Evolutionary conservation across 1,140 invertebrate species (phyloP), one percentile per base, ranked within the genome.

Genomic region (Coelopa frigida): DNA sequence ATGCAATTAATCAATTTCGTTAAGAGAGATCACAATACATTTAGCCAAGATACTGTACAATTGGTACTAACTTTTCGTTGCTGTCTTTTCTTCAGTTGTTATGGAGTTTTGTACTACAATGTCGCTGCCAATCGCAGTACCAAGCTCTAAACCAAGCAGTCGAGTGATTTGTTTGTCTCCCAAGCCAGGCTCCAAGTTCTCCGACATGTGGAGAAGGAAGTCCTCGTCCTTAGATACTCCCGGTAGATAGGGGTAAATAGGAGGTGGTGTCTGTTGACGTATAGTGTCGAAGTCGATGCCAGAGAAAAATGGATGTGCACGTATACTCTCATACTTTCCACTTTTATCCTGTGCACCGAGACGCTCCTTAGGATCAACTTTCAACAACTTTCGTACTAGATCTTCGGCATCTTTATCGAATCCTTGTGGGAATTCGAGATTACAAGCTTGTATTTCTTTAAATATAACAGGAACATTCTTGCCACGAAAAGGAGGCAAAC

Each of bases 381-480:
- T 87, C 48, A 99, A 70, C 43, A 99, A 74, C 65, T 89, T 84
- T 55, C 83, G 74, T 14, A 99, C 87, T 42, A 99, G 77, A 71
- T 95, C 87, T 70, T 83, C 85, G 5, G 91, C 90, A 37, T 80
- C 73, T 32, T 78, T 73, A 57, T 83, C 81, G 68, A 99, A 97
- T 17, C 85, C 89, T 62, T 91, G 85, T 1, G 94, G 94, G 64
- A 96, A 93, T 48, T 87, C 84, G 67, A 95, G 98, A 7, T 94
- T 84, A 53, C 95, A 75, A 60, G 86, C 88, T 7, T 90, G 69
- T 54, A 99, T 96, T 72, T 96, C 96, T 70, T 96, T 88, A 69
- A 98, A 97, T 39, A 97, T 97, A 50, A 94, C 78, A 73, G 95
- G 99, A 67, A 99, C 96, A 71, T 86, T 94, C 47, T 87, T 77